Conservation (phyloP, 2,888 invertebrate genomes). For the Aplocera efformata region DNA sequence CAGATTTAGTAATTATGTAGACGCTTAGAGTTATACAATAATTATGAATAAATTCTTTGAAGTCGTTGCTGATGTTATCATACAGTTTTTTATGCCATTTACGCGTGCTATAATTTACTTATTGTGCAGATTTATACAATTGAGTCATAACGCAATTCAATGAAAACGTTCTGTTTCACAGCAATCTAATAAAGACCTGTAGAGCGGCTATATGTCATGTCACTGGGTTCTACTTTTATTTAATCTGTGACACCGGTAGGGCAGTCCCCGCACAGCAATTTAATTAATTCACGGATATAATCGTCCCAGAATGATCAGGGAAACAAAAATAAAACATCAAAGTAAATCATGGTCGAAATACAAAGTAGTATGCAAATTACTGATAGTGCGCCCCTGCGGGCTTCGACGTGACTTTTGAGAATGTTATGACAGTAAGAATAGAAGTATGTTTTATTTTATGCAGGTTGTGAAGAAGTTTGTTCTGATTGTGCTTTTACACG, state of each 20-base stretch:
- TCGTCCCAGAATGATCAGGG: conserved; percentile 18
- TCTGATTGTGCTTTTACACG: neutral
- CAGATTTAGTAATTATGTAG: too few species aligned
- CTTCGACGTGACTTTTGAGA: conserved; percentile 12
- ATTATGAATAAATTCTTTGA: too few species aligned
- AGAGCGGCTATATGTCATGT: neutral
- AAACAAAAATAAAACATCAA: conserved; percentile 24
- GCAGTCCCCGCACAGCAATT: conserved; percentile 12
- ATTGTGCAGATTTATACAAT: neutral
- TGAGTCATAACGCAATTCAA: neutral
- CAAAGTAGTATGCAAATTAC: conserved; percentile 19
- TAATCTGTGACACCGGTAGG: too few species aligned
- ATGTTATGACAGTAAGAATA: conserved; percentile 7
- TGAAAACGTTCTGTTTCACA: conserved; percentile 1
- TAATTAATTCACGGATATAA: conserved; percentile 26
- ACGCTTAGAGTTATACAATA: too few species aligned
- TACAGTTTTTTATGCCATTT: too few species aligned
- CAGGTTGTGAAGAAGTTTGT: conserved; percentile 6
- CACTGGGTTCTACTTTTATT: too few species aligned
- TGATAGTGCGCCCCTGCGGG: conserved; percentile 3
- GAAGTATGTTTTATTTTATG: neutral
- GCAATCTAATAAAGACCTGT: conserved; percentile 4
- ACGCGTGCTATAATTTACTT: neutral
- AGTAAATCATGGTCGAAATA: conserved; percentile 23
- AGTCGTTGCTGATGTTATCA: too few species aligned